Evolutionary conservation across 2,888 invertebrate species (phyloP).

Genomic region (Agrochola lychnidis): DNA sequence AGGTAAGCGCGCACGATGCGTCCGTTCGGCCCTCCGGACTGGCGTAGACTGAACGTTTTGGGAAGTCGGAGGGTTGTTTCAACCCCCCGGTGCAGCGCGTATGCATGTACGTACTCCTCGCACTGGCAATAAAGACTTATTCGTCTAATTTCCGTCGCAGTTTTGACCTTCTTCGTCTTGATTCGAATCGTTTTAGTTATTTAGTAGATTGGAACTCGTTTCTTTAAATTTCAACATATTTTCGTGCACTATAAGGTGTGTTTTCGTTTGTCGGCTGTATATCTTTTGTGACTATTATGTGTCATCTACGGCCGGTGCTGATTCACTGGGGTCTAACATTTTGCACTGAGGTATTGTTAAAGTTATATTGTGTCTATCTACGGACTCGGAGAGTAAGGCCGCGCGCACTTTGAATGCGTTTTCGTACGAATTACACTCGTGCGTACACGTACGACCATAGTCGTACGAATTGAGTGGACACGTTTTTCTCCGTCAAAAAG

Average conservation of each 20-base stretch:
- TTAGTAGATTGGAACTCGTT: conserved; percentile 56
- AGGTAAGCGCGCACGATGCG: conserved; percentile 62
- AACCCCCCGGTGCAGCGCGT: conserved; percentile 73
- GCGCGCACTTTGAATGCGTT: too few species aligned
- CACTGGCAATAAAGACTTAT: conserved; percentile 71
- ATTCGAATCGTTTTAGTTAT: conserved; percentile 72
- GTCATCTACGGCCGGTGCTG: conserved; percentile 45
- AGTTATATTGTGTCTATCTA: conserved; percentile 37
- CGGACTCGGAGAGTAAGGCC: not conserved
- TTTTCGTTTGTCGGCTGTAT: conserved; percentile 27
- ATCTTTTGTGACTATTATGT: conserved; percentile 47
- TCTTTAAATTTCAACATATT: conserved; percentile 36
- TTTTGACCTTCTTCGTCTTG: conserved; percentile 78
- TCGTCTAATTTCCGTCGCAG: conserved; percentile 75
- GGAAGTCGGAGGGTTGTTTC: conserved; percentile 68
- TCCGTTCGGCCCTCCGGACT: conserved; percentile 65
- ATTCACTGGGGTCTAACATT: conserved; percentile 63
- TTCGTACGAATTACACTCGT: too few species aligned
- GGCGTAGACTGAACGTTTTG: conserved; percentile 75
- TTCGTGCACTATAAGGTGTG: conserved; percentile 29
- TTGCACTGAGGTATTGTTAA: conserved; percentile 56
- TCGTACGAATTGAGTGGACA: too few species aligned
- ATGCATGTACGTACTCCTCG: conserved; percentile 72
- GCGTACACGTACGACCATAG: too few species aligned
- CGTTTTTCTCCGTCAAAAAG: too few species aligned